phyloP scores from a whole-genome alignment of 2,797 vertebrate genomes.

The Anolis apletophallus region DNA sequence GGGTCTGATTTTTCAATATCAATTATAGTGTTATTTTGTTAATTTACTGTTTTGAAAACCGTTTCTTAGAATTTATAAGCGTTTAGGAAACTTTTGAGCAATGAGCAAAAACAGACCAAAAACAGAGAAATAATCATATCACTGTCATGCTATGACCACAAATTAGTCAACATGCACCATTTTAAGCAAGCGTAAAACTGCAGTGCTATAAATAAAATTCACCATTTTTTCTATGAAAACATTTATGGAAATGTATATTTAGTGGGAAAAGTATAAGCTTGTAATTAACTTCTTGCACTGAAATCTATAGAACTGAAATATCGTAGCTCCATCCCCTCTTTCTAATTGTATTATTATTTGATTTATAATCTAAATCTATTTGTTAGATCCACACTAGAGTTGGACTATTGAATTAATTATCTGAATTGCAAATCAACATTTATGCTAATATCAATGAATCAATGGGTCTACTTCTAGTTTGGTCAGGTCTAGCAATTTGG shows the following conservation, averaged over 20 bases:
- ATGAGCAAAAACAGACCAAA: neutral
- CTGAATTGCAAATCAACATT: too few relatives aligned
- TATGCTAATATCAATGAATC: too few relatives aligned
- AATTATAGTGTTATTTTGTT: neutral
- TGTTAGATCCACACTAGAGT: too few relatives aligned
- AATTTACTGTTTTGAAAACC: neutral
- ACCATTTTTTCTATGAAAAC: neutral
- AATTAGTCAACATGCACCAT: neutral
- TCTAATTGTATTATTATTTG: neutral
- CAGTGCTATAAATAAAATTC: neutral
- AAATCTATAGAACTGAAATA: neutral
- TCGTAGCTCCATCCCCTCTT: too few relatives aligned
- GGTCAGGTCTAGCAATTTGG: too few relatives aligned
- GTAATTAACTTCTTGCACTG: neutral
- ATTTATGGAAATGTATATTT: neutral
- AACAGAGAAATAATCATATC: neutral
- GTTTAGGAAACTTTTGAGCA: neutral
- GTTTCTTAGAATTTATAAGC: neutral
- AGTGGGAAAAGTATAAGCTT: neutral
- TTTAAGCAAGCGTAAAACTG: neutral
- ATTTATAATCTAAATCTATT: neutral
- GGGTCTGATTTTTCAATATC: neutral
- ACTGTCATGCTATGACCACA: neutral
- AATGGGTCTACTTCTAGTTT: too few relatives aligned
- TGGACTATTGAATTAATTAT: too few relatives aligned